Conservation (phyloP, 2,888 invertebrate genomes). For the Acleris emargana region DNA sequence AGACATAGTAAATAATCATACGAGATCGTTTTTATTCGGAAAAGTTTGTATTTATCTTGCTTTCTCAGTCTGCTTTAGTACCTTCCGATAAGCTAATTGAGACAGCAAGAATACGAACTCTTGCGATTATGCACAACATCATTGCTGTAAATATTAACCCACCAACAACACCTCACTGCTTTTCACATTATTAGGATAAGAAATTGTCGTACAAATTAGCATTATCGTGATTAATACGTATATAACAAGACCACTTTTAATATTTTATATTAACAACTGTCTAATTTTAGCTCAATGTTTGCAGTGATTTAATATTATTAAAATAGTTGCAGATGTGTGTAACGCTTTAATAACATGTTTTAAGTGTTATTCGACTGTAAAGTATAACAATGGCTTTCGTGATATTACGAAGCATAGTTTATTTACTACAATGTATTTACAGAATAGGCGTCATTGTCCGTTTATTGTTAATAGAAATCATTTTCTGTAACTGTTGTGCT, state of each 20-base stretch:
- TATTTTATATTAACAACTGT: constrained; percentile 9
- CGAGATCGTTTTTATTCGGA: too few relatives aligned
- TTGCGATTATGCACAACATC: too few relatives aligned
- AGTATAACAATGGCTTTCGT: constrained; percentile 18
- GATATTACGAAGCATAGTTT: constrained; percentile 15
- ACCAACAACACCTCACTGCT: neutral
- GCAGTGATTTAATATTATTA: neutral
- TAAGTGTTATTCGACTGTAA: constrained; percentile 1
- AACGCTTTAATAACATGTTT: constrained; percentile 3
- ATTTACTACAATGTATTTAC: constrained; percentile 18
- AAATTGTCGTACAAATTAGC: constrained; percentile 33
- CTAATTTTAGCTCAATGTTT: constrained; percentile 21
- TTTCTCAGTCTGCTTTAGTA: too few relatives aligned
- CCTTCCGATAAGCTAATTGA: too few relatives aligned
- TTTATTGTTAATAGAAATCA: constrained; percentile 19
- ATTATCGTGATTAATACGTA: constrained; percentile 16
- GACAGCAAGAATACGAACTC: too few relatives aligned
- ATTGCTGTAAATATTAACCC: too few relatives aligned
- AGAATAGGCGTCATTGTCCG: neutral
- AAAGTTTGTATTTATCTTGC: too few relatives aligned
- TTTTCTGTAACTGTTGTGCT: constrained; percentile 26
- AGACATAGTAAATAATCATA: too few relatives aligned
- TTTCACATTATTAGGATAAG: neutral
- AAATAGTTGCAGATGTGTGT: neutral
- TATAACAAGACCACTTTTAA: constrained; percentile 3